Evolutionary conservation across 2,797 vertebrate species (phyloP).

Genomic region (Pantherophis alleghaniensis): DNA sequence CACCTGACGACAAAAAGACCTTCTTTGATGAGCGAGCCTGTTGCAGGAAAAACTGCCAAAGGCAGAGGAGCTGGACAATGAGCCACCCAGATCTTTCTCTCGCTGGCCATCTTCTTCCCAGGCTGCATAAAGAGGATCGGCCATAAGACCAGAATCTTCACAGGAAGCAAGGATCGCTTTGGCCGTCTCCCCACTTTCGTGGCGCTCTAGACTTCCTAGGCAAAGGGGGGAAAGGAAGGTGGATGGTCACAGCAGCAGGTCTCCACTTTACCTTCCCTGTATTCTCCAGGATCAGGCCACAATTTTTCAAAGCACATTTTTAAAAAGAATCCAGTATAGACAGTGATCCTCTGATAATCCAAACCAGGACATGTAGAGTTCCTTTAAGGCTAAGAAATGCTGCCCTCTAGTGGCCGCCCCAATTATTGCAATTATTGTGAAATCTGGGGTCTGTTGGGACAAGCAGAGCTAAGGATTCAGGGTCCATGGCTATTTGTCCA

Average conservation of each 20-base stretch:
- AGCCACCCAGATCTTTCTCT: conserved; percentile 46
- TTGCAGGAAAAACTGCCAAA: conserved; percentile 35
- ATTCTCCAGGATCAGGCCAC: neutral
- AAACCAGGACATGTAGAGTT: neutral
- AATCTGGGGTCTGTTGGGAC: neutral
- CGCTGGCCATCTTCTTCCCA: conserved; percentile 50
- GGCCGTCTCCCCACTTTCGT: conserved; percentile 76
- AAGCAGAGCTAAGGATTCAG: conserved; percentile 28
- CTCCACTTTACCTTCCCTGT: neutral
- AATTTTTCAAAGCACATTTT: neutral
- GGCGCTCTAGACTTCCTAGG: conserved; percentile 73
- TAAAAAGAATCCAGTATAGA: neutral
- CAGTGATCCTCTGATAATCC: neutral
- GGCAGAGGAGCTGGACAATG: conserved; percentile 52
- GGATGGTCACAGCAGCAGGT: neutral
- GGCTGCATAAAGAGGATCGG: conserved; percentile 52
- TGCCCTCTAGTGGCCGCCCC: conserved; percentile 66
- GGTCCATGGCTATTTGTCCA: neutral
- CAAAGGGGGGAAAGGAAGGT: conserved; percentile 19
- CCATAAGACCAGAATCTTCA: conserved; percentile 68
- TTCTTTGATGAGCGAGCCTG: conserved; percentile 51
- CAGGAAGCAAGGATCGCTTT: conserved; percentile 70
- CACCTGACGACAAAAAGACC: conserved; percentile 67
- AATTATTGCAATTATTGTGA: neutral
- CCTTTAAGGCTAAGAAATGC: conserved; percentile 44